Evolutionary conservation across 1,140 invertebrate species (phyloP).

Genomic region (Druon quercuslanigerum): DNA sequence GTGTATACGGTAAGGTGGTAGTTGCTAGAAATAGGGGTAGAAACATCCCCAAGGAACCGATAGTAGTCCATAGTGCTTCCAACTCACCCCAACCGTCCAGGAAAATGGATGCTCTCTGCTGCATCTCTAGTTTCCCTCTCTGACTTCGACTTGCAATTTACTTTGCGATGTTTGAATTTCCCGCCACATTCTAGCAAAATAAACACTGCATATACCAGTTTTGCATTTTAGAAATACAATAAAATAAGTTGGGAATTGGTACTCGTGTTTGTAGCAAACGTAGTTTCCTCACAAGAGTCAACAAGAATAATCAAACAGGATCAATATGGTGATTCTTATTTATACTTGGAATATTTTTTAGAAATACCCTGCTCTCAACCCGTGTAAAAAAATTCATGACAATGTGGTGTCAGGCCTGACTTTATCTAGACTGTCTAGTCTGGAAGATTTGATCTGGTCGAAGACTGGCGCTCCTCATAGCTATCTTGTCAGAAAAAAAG

Average conservation of each 20-base stretch:
- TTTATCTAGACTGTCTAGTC: no score
- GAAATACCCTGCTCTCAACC: no score
- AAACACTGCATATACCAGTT: constrained; percentile 1
- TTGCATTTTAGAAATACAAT: background rate
- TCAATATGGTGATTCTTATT: no score
- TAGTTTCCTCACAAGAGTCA: no score
- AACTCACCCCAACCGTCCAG: constrained; percentile 59
- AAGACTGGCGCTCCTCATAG: no score
- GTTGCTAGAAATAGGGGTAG: constrained; percentile 68
- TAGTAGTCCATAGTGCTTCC: constrained; percentile 60
- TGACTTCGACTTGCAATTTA: constrained; percentile 28
- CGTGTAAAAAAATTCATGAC: no score
- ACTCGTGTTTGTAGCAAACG: no score
- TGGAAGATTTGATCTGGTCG: no score
- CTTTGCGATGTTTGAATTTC: constrained; percentile 29
- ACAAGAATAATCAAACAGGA: no score
- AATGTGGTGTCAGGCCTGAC: no score
- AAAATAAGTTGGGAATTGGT: background rate
- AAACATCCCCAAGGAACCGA: constrained; percentile 71
- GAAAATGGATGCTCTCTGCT: constrained; percentile 62
- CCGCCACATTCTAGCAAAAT: constrained; percentile 2
- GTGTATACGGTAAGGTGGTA: constrained; percentile 59
- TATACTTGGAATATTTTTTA: no score
- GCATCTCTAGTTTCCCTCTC: constrained; percentile 55
- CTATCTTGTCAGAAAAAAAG: no score